Evolutionary conservation across 2,888 invertebrate genomes (phyloP).

Genomic region (Lamellibrachia columna): DNA sequence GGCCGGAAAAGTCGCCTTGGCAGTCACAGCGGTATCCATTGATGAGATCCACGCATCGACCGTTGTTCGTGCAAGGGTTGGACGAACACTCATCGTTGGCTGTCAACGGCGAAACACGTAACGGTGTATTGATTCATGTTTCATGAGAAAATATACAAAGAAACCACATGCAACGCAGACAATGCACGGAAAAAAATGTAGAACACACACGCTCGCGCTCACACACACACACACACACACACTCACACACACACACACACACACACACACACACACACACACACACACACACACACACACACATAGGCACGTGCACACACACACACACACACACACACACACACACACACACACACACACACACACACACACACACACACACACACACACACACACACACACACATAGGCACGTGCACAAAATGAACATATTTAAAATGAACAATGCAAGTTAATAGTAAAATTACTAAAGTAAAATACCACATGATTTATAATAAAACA

Average conservation of each 20-base stretch:
- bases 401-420: too few relatives aligned
- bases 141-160: too few relatives aligned
- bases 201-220: not conserved
- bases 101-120: constrained; percentile 26
- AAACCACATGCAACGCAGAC: not conserved
- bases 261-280: not conserved
- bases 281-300: not conserved
- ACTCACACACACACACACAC: not conserved
- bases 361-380: too few relatives aligned
- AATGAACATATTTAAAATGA: too few relatives aligned
- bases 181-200: not conserved
- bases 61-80: constrained; percentile 51
- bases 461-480: too few relatives aligned
- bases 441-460: too few relatives aligned
- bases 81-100: constrained; percentile 48
- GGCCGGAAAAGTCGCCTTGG: constrained; percentile 47
- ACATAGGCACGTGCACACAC: not conserved
- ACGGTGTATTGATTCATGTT: not conserved
- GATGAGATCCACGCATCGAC: constrained; percentile 47
- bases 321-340: not conserved
- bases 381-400: too few relatives aligned
- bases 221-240: not conserved
- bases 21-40: constrained; percentile 53
- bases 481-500: too few relatives aligned
- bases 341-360: not conserved